Evolutionary conservation across 2,113 vertebrate species (phyloP), one percentile per base, ranked within the genome.

Genomic region (Probosciger aterrimus): DNA sequence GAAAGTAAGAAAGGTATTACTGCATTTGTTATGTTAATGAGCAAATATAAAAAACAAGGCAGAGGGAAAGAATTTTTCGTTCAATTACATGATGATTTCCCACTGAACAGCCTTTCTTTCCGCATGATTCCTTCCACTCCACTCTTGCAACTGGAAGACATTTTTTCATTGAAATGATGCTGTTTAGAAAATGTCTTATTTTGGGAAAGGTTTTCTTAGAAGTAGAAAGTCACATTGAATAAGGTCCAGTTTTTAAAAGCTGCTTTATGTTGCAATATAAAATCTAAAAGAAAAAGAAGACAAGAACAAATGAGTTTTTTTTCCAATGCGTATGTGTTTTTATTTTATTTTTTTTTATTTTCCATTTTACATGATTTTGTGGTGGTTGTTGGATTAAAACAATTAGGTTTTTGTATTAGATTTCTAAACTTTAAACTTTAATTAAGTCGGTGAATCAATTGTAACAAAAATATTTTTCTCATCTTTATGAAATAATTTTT

Each of bases 381-480:
- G 52, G 15, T 55, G 55, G 11, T 20, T 67, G 4, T 65, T 70
- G 28, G 16, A 44, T 52, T 69, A 67, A 62, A 82, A 46, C 7
- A 11, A 16, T 59, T 59, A 64, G 1, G 20, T 1, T 4, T 46
- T 70, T 67, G 5, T 31, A 31, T 19, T 3, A 69, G 13, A 8
- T 53, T 57, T 80, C 35, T 52, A 75, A 62, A 59, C 57, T 70
- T 60, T 57, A 57, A 49, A 18, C 14, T 43, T 86, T 47, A 71
- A 73, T 68, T 7, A 35, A 52, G 11, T 68, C 12, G 33, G 4
- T 46, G 3, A 24, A 49, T 27, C 43, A 44, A 6, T 77, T 64
- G 47, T 41, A 28, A 39, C 11, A 80, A 57, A 70, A 1, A 0
- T 0, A 0, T 24, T 82, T 82, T 41, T 35, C 33, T 76, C 10